These are phyloP conservation scores for Neolamprologus tretocephalus DNA, from an alignment of 2,113 vertebrate genomes.

Conservation along the genomic window DNA sequence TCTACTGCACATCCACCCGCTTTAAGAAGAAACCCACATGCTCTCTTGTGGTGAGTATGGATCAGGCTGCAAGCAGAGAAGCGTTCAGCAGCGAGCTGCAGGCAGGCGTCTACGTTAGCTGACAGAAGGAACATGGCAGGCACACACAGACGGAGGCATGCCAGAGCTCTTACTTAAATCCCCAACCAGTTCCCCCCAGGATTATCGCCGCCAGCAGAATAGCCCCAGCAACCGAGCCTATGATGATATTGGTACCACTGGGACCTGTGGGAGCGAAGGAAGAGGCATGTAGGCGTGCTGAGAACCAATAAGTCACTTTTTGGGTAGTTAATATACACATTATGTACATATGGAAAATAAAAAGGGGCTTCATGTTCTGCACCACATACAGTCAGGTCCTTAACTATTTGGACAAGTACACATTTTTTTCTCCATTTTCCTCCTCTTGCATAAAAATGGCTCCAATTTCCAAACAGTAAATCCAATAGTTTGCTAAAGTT, in stretches of 20 bases:
- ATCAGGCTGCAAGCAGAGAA: constrained; percentile 7
- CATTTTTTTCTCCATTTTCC: neutral
- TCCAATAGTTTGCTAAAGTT: neutral
- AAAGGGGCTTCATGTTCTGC: neutral
- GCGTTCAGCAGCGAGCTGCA: constrained; percentile 6
- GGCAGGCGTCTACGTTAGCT: neutral
- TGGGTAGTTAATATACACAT: neutral
- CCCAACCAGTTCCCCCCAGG: constrained; percentile 97
- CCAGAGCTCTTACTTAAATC: constrained; percentile 92
- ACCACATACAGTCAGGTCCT: neutral
- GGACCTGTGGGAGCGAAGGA: constrained; percentile 78
- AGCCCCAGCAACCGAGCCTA: constrained; percentile 94
- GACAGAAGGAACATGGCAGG: constrained; percentile 16
- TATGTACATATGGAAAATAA: neutral
- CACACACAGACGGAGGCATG: constrained; percentile 28
- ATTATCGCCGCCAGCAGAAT: constrained; percentile 95
- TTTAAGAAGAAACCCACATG: neutral
- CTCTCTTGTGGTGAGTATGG: neutral
- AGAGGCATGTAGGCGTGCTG: neutral
- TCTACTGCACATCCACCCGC: neutral
- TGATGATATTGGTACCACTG: constrained; percentile 98
- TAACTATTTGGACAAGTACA: neutral
- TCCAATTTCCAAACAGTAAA: neutral
- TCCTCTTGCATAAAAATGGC: neutral
- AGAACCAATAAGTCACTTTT: neutral